A percentile compares a stretch with the other conserved stretches of the same genome.
Evolutionary conservation across 2,797 vertebrate genomes (phyloP).

Genomic region (Hoplostethus atlanticus): DNA sequence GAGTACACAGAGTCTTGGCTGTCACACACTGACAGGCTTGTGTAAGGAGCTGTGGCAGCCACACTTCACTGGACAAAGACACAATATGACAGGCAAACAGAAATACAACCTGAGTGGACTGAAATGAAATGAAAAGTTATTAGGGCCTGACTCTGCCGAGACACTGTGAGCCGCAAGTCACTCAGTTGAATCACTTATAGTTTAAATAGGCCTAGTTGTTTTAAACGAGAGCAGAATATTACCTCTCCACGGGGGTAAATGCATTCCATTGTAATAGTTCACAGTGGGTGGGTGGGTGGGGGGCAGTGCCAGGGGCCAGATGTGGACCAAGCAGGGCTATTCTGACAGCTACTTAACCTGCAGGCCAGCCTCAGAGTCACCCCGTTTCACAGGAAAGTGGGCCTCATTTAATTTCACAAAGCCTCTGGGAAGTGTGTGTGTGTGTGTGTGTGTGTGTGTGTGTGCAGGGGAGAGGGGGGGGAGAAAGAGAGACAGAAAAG

Average conservation of each 20-base stretch:
- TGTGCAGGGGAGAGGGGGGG: not conserved
- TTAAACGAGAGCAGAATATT: conserved; percentile 40
- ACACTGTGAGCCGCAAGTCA: conserved; percentile 24
- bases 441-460: conserved; percentile 8
- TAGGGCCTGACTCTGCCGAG: conserved; percentile 24
- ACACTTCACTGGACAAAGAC: conserved; percentile 49
- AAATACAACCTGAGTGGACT: conserved; percentile 52
- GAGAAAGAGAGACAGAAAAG: not conserved
- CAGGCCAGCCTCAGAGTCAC: conserved; percentile 4
- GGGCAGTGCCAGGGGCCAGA: conserved; percentile 19
- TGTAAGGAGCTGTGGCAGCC: conserved; percentile 46
- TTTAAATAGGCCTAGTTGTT: conserved; percentile 48
- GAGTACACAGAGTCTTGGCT: conserved; percentile 47
- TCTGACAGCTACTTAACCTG: conserved; percentile 59
- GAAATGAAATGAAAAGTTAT: conserved; percentile 56
- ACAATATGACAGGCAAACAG: conserved; percentile 66
- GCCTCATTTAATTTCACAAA: conserved; percentile 47
- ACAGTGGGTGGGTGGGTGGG: conserved; percentile 29
- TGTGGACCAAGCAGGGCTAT: conserved; percentile 33
- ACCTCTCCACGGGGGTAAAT: conserved; percentile 39
- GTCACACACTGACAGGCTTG: conserved; percentile 67
- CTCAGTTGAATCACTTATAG: conserved; percentile 34
- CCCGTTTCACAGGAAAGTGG: conserved; percentile 35
- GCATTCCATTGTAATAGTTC: conserved; percentile 48
- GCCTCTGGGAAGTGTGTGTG: conserved; percentile 1